A percentile compares a stretch with the other conserved stretches of the same genome.
phyloP scores from a whole-genome alignment of 1,140 invertebrate genomes.

The Eubasilissa regina region DNA sequence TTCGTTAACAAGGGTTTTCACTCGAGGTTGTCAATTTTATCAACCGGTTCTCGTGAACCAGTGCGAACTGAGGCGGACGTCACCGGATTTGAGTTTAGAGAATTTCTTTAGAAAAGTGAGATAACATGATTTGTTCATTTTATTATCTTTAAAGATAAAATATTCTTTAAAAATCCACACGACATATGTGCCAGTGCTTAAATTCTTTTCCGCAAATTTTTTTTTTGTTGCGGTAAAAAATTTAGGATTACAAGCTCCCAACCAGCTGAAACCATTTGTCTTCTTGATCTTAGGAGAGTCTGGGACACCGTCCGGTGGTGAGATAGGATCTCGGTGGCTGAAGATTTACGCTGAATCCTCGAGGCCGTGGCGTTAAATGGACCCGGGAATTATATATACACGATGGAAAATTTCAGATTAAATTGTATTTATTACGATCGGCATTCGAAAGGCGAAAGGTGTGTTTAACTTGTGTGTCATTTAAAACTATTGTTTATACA shows the following conservation, averaged over 20 bases:
- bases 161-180: too few species aligned
- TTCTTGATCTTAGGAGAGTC: neutral
- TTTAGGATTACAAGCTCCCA: conserved; percentile 9
- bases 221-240: conserved; percentile 30
- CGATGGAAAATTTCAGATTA: conserved; percentile 30
- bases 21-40: too few species aligned
- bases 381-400: conserved; percentile 25
- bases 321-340: conserved; percentile 7
- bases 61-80: too few species aligned
- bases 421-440: conserved; percentile 37
- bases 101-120: too few species aligned
- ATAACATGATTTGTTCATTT: too few species aligned
- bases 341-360: conserved; percentile 24
- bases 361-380: conserved; percentile 24
- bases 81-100: too few species aligned
- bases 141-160: too few species aligned
- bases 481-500: neutral
- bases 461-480: neutral
- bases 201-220: neutral
- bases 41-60: too few species aligned
- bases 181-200: too few species aligned
- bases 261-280: conserved; percentile 12
- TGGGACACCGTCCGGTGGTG: neutral
- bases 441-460: neutral
- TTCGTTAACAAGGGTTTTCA: too few species aligned